Conservation (phyloP, 2,888 invertebrate species). For the Candidula unifasciata region DNA sequence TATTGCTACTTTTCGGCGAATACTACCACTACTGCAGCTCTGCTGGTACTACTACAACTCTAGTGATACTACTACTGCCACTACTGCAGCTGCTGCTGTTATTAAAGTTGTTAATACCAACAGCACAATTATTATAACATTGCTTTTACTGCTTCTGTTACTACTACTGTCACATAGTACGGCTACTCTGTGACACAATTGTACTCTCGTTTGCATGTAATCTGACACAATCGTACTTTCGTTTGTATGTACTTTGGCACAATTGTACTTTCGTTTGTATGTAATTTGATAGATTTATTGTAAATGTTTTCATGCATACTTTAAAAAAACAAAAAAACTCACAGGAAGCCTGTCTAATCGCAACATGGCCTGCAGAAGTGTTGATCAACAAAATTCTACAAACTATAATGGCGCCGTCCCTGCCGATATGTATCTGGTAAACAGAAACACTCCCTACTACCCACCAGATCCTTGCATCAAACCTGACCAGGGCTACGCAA, state of each 20-base stretch:
- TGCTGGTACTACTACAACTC: conserved; percentile 14
- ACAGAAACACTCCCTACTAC: conserved; percentile 23
- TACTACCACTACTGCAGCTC: conserved; percentile 19
- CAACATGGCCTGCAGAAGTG: conserved; percentile 7
- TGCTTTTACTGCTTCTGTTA: too few species aligned
- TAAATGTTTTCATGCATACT: too few species aligned
- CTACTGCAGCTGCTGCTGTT: conserved; percentile 9
- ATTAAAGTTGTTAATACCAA: not conserved
- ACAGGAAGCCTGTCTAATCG: too few species aligned
- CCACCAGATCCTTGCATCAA: conserved; percentile 39
- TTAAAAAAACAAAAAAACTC: too few species aligned
- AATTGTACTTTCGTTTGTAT: too few species aligned
- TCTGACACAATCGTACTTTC: too few species aligned
- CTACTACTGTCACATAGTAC: too few species aligned
- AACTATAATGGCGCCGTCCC: not conserved
- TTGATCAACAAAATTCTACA: conserved; percentile 5
- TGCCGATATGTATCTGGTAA: conserved; percentile 25
- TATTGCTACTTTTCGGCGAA: not conserved
- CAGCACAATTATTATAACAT: not conserved
- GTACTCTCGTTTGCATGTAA: too few species aligned
- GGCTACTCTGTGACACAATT: too few species aligned
- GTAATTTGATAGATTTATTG: too few species aligned
- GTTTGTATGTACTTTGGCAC: too few species aligned
- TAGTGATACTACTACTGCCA: conserved; percentile 15
- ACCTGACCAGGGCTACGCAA: conserved; percentile 28